These are phyloP conservation scores for Isotomurus palustris DNA, from an alignment of 2,888 invertebrate genomes.

Conservation along the genomic window DNA sequence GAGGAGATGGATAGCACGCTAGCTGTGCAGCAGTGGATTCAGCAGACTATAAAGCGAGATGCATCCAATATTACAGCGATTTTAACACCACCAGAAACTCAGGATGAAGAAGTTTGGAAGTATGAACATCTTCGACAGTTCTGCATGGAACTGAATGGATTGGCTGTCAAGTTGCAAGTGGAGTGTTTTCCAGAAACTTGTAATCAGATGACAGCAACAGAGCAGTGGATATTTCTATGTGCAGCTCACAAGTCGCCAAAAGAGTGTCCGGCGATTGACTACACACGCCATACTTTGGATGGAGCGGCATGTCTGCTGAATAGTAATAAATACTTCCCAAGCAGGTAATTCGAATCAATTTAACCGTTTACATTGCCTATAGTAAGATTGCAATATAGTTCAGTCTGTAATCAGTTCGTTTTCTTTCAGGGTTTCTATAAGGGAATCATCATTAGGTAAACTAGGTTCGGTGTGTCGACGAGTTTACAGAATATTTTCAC, in stretches of 20 bases:
- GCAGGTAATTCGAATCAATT: conserved; percentile 62
- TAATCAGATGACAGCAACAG: conserved; percentile 99
- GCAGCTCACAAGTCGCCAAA: conserved; percentile 99
- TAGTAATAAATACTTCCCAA: conserved; percentile 99
- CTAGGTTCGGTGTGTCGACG: conserved; percentile 96
- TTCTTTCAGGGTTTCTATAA: conserved; percentile 82
- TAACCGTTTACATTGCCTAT: no score
- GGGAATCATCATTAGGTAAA: conserved; percentile 97
- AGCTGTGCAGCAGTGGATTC: conserved; percentile 97
- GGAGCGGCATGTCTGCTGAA: conserved; percentile 97
- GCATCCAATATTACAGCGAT: conserved; percentile 90
- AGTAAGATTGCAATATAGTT: no score
- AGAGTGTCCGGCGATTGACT: conserved; percentile 99
- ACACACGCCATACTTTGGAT: conserved; percentile 96
- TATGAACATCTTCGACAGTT: conserved; percentile 98
- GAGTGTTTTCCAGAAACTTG: conserved; percentile 97
- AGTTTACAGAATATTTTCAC: conserved; percentile 98
- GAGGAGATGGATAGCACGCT: conserved; percentile 99
- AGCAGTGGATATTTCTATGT: conserved; percentile 99
- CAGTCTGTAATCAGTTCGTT: conserved; percentile 2
- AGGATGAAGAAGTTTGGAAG: conserved; percentile 99
- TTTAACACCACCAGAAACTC: conserved; percentile 91
- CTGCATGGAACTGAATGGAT: conserved; percentile 98
- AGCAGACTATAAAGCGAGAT: conserved; percentile 91
- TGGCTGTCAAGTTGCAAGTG: conserved; percentile 90